These are phyloP conservation scores for Macrotus californicus DNA, from an alignment of 2,113 vertebrate genomes.

Conservation along the genomic window DNA sequence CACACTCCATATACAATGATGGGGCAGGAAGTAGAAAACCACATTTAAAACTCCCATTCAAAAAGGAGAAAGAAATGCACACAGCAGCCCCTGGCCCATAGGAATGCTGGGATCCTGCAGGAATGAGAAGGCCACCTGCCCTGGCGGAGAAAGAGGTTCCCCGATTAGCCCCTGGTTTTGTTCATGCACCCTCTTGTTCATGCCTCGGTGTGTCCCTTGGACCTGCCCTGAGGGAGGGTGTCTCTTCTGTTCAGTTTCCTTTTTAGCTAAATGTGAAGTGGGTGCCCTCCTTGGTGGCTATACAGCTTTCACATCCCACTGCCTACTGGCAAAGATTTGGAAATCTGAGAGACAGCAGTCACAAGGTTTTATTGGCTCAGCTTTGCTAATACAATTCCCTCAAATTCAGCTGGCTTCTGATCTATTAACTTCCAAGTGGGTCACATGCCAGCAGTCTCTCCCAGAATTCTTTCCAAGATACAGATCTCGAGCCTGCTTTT, in stretches of 20 bases:
- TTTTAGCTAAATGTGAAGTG: not conserved
- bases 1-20: not conserved
- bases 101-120: not conserved
- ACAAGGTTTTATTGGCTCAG: not conserved
- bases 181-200: not conserved
- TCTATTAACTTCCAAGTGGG: not conserved
- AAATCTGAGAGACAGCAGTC: too few species aligned
- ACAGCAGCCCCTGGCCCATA: not conserved
- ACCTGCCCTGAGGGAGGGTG: not conserved
- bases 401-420: not conserved
- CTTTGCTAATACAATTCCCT: not conserved
- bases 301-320: too few species aligned
- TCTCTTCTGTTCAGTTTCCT: not conserved
- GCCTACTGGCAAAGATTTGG: not conserved
- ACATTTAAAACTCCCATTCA: not conserved
- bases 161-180: not conserved
- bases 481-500: not conserved
- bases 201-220: not conserved
- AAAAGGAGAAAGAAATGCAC: not conserved
- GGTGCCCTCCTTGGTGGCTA: not conserved
- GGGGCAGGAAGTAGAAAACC: not conserved
- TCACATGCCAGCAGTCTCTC: not conserved
- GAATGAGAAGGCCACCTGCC: not conserved
- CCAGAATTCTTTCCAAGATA: not conserved
- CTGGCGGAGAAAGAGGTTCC: not conserved